Percentiles rank a stretch among this genome's conserved stretches.
Conservation (phyloP, 2,113 vertebrate species). For the Oophaga pumilio region DNA sequence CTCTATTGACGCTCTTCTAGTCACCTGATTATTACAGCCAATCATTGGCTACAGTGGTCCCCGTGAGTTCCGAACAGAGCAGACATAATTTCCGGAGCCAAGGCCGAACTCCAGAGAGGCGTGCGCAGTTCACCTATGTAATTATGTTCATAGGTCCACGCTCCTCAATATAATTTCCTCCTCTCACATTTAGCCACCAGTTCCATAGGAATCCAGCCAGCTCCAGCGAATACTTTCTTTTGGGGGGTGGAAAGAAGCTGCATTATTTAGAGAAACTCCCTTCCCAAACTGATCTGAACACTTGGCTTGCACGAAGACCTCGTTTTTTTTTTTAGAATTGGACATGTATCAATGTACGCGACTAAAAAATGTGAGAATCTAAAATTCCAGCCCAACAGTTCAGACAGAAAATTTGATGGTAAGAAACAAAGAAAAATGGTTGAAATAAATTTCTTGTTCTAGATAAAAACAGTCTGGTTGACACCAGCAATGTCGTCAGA, state of each 20-base stretch:
- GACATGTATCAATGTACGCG: not conserved
- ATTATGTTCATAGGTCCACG: not conserved
- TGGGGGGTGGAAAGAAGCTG: too few relatives aligned
- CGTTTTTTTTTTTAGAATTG: not conserved
- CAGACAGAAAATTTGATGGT: not conserved
- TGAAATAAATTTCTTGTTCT: not conserved
- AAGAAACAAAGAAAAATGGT: not conserved
- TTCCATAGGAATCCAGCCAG: not conserved
- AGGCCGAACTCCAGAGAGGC: too few relatives aligned
- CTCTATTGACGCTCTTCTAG: too few relatives aligned
- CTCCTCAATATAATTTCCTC: not conserved
- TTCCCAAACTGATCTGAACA: not conserved
- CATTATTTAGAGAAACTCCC: not conserved
- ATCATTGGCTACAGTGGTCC: too few relatives aligned
- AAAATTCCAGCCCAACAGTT: not conserved
- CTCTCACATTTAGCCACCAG: not conserved
- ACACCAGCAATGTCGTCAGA: too few relatives aligned
- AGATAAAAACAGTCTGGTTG: not conserved
- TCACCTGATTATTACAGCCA: too few relatives aligned
- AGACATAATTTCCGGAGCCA: too few relatives aligned
- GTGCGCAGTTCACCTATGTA: not conserved
- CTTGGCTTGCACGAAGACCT: not conserved
- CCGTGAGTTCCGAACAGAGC: too few relatives aligned
- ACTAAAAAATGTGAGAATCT: not conserved
- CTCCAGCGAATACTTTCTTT: too few relatives aligned